Evolutionary conservation across 2,797 vertebrate genomes (phyloP), one percentile per base, ranked within the genome.

Genomic region (Avahi laniger): DNA sequence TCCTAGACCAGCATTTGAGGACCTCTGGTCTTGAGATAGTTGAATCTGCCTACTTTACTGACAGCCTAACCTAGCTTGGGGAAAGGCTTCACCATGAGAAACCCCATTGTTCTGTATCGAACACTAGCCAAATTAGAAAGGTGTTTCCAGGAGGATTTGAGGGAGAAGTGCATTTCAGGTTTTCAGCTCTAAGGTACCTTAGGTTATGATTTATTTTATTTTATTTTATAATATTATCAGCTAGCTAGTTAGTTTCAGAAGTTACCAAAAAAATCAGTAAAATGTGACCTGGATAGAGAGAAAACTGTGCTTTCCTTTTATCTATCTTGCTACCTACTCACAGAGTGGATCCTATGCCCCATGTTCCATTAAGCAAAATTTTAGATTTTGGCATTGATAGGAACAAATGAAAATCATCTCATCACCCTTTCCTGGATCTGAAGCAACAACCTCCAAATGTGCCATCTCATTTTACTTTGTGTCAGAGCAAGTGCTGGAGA

Each of bases 101-200:
- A 65, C 9, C n/a, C 65, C 89, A 59, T 28, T 91, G 61, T 61
- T 76, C 12, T 89, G 5, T 17, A 26, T 59, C 52, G 65, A 65
- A 46, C 33, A 76, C 20, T 46, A 69, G 17, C 3, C 28, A 69
- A 82, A 54, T 70, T 35, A 35, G 52, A 89, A 88, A 93, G 5
- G 4, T 76, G 59, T 81, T 92, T 57, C 78, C 48, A 92, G 35
- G 83, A 97, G 48, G 90, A 89, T 52, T 82, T 96, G 46, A 61
- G 14, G n/a, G 22, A 1, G 41, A 41, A 78, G 82, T 30, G 6
- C 46, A 59, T 65, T 95, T 93, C 79, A 82, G 24, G 67, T 94
- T 94, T 95, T 96, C 69, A 96, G 59, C 88, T 97, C 97, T 92
- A 96, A 97, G 70, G 59, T 78, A 69, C 59, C 54, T 96, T 41